Conservation (phyloP, 2,888 invertebrate genomes). For the Zele albiditarsus region DNA sequence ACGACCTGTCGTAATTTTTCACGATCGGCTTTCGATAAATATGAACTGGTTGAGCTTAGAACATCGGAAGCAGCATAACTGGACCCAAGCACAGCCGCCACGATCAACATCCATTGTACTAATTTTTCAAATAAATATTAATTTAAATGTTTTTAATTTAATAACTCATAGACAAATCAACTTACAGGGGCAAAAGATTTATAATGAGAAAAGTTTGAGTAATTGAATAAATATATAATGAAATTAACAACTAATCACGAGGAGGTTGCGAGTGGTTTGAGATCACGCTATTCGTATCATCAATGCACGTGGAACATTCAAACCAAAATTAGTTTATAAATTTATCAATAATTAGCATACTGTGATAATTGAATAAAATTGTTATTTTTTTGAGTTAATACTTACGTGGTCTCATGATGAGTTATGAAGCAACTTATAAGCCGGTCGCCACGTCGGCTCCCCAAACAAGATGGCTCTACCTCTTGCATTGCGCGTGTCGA, state of each 20-base stretch:
- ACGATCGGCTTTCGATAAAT: conserved; percentile 65
- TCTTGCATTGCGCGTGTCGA: conserved; percentile 63
- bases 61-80: conserved; percentile 52
- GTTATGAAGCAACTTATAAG: conserved; percentile 48
- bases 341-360: neutral
- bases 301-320: neutral
- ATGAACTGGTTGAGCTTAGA: conserved; percentile 66
- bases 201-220: neutral
- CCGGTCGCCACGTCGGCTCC: conserved; percentile 68
- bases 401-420: conserved; percentile 63
- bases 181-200: neutral
- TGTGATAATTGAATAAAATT: neutral
- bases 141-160: neutral
- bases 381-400: conserved; percentile 37
- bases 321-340: neutral
- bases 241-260: neutral
- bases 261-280: neutral
- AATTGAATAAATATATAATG: neutral
- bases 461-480: conserved; percentile 67
- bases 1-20: conserved; percentile 63
- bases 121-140: neutral
- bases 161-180: neutral
- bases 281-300: neutral
- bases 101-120: conserved; percentile 49
- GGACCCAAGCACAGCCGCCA: conserved; percentile 41